phyloP scores from a whole-genome alignment of 1,140 invertebrate species.

The Steinernema feltiae region DNA sequence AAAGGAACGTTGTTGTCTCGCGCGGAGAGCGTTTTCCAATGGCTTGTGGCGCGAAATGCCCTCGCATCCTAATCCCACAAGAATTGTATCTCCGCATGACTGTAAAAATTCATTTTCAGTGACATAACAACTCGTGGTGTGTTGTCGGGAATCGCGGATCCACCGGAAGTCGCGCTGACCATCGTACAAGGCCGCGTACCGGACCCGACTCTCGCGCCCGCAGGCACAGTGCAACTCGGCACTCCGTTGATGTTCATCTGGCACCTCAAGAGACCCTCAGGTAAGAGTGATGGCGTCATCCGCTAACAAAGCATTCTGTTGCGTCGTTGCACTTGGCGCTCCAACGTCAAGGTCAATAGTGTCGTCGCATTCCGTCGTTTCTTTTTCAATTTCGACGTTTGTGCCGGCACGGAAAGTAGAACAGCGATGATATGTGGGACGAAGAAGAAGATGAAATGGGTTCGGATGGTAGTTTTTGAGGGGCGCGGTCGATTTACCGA shows the following conservation, averaged over 20 bases:
- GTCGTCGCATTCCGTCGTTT: not conserved
- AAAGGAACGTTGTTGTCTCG: no score
- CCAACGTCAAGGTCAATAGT: slow-evolving; percentile 17
- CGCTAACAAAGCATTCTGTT: slow-evolving; percentile 12
- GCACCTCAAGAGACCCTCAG: slow-evolving; percentile 18
- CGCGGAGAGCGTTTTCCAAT: no score
- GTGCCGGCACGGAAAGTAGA: not conserved
- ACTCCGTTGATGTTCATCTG: slow-evolving; percentile 24
- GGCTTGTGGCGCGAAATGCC: no score
- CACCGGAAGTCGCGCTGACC: slow-evolving; percentile 26
- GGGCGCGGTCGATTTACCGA: not conserved
- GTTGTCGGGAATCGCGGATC: slow-evolving; percentile 5
- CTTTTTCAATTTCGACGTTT: not conserved
- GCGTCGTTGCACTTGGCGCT: not conserved
- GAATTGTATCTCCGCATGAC: no score
- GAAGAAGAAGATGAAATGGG: not conserved
- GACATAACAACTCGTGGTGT: slow-evolving; percentile 17
- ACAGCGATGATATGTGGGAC: slow-evolving; percentile 15
- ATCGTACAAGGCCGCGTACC: slow-evolving; percentile 22
- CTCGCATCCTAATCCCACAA: no score
- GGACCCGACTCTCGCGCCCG: slow-evolving; percentile 16
- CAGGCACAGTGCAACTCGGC: slow-evolving; percentile 19
- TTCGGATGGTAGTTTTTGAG: not conserved
- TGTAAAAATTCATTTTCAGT: slow-evolving; percentile 29
- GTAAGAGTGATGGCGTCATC: slow-evolving; percentile 21